Percentiles rank a stretch among this genome's conserved stretches.
Conservation (phyloP, 2,888 invertebrate species). For the Chouioia cunea region DNA sequence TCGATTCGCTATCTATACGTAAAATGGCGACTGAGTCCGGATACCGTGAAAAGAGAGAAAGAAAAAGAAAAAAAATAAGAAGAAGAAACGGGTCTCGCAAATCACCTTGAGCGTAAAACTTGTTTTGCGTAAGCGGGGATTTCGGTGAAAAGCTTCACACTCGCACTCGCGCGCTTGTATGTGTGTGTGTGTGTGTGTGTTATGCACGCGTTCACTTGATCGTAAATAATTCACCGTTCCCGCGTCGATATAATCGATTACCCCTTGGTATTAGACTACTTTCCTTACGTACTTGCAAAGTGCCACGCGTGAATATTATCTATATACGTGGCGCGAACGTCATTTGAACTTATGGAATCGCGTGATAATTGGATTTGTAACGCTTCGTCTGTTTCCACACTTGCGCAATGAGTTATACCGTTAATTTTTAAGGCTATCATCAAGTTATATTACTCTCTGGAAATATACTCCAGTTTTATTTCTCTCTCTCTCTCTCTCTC, state of each 20-base stretch:
- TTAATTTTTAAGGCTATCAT: background rate
- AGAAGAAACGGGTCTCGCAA: background rate
- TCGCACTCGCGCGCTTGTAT: too few relatives aligned
- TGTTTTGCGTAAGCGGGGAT: slow-evolving; percentile 2
- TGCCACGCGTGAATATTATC: background rate
- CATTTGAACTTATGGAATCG: background rate
- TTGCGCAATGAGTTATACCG: background rate
- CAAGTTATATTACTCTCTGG: too few relatives aligned
- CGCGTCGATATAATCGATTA: slow-evolving; percentile 30
- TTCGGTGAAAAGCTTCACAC: background rate
- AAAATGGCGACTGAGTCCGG: too few relatives aligned
- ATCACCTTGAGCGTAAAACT: background rate
- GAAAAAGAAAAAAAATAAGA: too few relatives aligned
- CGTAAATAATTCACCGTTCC: slow-evolving; percentile 15
- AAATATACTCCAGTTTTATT: too few relatives aligned
- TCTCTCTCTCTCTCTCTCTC: background rate
- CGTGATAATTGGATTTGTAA: slow-evolving; percentile 24
- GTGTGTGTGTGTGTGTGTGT: too few relatives aligned
- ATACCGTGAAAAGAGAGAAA: too few relatives aligned
- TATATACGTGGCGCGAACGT: background rate
- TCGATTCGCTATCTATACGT: too few relatives aligned
- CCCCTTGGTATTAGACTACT: background rate
- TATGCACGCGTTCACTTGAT: background rate
- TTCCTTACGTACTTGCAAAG: too few relatives aligned
- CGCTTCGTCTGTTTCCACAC: slow-evolving; percentile 8